Base-by-base conservation (phyloP, 37 sponge, comb jelly and placozoan genomes). In the Theonella swinhoei region DNA sequence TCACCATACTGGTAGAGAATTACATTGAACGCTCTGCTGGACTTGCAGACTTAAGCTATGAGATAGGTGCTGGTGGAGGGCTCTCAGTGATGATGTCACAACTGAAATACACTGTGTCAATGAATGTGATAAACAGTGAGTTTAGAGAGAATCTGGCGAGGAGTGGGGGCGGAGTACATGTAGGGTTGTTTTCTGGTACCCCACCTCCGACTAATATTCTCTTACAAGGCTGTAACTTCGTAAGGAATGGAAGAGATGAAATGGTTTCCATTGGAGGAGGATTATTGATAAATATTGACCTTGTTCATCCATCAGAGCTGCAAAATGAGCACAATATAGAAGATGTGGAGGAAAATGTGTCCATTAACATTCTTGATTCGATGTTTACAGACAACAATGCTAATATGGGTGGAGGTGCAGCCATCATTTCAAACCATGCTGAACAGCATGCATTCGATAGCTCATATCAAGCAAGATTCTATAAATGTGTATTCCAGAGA, bases 51-150 rank as follows among this genome's bases (percentile, higher is more conserved):
- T 47, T 47, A 14, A 64, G 76, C 2, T 83, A 78, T 59, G 34
- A 37, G 0, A 28, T 83, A 32, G 83, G 83, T 28, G 78, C 70
- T 35, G 80, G 83, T 29, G 90, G 84, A 19, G 90, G 90, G 5
- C 43, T 89, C 4, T 72, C 85, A 19, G 28, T 89, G 1, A 63
- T 77, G 8, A 54, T 89, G 24, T 47, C 80, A 41, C 84, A 89
- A 26, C 20, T 5, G 19, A 38, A 38, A 0, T 88, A 68, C 38
- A 20, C 72, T 1, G 83, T 83, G 33, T 62, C 42, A 63, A 43
- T 77, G 39, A 32, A 38, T 22, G 77, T 88, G 7, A 19, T 22
- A 17, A 3, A 41, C 42, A 67, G 62, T 7, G 23, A n/a, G 36
- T 81, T 88, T 38, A 25, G 29, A 30, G 4, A 37, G 19, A 83